phyloP scores from a whole-genome alignment of 2,888 invertebrate species.

The Perizoma flavofasciatum region DNA sequence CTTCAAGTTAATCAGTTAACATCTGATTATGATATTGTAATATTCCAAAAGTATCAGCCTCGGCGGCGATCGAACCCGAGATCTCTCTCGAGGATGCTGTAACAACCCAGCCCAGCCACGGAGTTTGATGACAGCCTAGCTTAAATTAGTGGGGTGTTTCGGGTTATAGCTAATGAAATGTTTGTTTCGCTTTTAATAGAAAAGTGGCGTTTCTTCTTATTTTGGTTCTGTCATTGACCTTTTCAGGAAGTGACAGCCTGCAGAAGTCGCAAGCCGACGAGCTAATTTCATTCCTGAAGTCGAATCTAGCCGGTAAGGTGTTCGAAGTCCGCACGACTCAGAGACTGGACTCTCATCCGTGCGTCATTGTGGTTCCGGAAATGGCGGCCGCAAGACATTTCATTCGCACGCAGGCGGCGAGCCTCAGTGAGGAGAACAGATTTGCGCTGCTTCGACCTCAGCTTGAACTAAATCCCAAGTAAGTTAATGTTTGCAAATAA shows the following conservation, averaged over 20 bases:
- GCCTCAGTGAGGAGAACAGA: slow-evolving; percentile 92
- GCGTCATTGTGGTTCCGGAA: slow-evolving; percentile 97
- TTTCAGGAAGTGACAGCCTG: slow-evolving; percentile 85
- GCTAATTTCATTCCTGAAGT: slow-evolving; percentile 91
- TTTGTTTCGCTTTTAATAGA: too few relatives aligned
- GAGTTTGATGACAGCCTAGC: too few relatives aligned
- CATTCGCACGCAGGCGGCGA: slow-evolving; percentile 93
- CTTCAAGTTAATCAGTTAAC: too few relatives aligned
- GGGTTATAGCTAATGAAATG: too few relatives aligned
- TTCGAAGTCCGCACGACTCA: slow-evolving; percentile 92
- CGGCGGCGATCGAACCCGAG: too few relatives aligned
- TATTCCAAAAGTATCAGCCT: too few relatives aligned
- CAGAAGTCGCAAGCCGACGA: slow-evolving; percentile 90
- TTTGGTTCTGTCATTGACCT: neutral
- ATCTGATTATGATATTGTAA: too few relatives aligned
- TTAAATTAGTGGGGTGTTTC: too few relatives aligned
- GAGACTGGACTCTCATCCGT: slow-evolving; percentile 94
- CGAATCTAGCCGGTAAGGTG: slow-evolving; percentile 90
- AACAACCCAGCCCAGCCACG: too few relatives aligned
- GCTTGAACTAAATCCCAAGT: slow-evolving; percentile 97
- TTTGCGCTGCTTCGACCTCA: slow-evolving; percentile 95
- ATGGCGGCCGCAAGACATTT: slow-evolving; percentile 99
- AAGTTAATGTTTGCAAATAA: slow-evolving; percentile 46
- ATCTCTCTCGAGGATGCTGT: too few relatives aligned
- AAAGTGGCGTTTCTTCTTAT: too few relatives aligned